phyloP scores from a whole-genome alignment of 2,888 invertebrate species.

The Augochlorella aurata region DNA sequence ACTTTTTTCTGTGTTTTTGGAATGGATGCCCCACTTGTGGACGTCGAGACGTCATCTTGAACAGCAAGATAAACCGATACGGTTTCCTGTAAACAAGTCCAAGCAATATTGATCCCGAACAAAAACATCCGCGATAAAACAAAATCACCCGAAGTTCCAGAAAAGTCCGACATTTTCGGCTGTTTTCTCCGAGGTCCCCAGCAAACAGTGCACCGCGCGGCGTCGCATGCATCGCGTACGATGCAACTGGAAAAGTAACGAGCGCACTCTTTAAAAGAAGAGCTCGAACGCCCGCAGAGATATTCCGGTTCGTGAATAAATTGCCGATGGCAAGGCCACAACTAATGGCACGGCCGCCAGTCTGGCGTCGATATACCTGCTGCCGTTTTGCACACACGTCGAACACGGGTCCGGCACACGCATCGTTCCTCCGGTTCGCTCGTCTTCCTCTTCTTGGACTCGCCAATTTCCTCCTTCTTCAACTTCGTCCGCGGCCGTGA shows the following conservation, averaged over 20 bases:
- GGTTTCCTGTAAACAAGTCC: neutral
- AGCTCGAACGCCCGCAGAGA: conserved; percentile 59
- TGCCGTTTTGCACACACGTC: conserved; percentile 55
- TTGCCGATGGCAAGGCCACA: conserved; percentile 74
- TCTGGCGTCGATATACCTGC: conserved; percentile 74
- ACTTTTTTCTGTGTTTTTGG: too few species aligned
- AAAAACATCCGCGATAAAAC: neutral
- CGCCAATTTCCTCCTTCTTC: conserved; percentile 4
- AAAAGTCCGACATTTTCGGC: neutral
- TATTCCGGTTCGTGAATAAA: conserved; percentile 74
- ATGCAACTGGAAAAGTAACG: conserved; percentile 36
- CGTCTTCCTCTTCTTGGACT: conserved; percentile 6
- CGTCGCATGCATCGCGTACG: neutral
- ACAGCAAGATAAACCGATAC: too few species aligned
- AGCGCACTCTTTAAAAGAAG: conserved; percentile 16
- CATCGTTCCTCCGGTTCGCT: conserved; percentile 24
- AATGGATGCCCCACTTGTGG: too few species aligned
- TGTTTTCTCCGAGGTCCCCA: neutral
- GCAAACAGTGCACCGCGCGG: neutral
- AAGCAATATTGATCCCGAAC: neutral
- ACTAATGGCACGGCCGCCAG: conserved; percentile 71
- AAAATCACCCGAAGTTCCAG: neutral
- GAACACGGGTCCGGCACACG: conserved; percentile 34
- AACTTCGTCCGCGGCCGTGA: conserved; percentile 11
- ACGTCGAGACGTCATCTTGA: too few species aligned